Conservation (phyloP, 2,113 vertebrate species). For the Meriones unguiculatus region DNA sequence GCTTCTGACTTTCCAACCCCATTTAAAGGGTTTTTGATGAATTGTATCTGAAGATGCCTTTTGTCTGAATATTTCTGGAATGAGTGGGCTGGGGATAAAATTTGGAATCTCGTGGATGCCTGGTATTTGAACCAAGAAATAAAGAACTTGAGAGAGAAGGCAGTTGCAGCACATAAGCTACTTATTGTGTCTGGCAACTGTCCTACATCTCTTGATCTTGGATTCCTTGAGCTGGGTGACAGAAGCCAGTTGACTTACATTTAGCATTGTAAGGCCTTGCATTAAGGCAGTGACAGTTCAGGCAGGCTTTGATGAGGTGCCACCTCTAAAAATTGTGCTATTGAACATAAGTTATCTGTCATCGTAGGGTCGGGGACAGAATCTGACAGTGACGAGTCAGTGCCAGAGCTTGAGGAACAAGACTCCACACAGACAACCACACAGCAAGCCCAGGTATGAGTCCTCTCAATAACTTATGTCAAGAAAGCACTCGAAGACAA, state of each 20-base stretch:
- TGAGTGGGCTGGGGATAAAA: slow-evolving; percentile 13
- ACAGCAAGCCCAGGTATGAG: slow-evolving; percentile 96
- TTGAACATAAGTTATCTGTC: slow-evolving; percentile 56
- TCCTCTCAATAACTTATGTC: not conserved
- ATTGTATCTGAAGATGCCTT: not conserved
- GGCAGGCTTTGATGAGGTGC: not conserved
- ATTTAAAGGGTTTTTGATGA: slow-evolving; percentile 49
- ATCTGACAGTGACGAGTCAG: slow-evolving; percentile 99
- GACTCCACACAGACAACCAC: slow-evolving; percentile 97
- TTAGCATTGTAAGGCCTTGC: slow-evolving; percentile 57
- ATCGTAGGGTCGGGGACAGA: slow-evolving; percentile 97
- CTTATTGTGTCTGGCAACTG: not conserved
- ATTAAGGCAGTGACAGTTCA: slow-evolving; percentile 24
- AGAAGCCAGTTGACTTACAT: slow-evolving; percentile 34
- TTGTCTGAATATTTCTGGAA: slow-evolving; percentile 32
- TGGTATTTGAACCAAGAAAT: slow-evolving; percentile 45
- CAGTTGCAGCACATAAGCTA: not conserved
- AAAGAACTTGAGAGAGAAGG: slow-evolving; percentile 45
- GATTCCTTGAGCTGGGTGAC: slow-evolving; percentile 37
- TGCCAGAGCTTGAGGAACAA: slow-evolving; percentile 98
- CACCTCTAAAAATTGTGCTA: not conserved
- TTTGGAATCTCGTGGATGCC: not conserved
- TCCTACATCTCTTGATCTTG: slow-evolving; percentile 52
- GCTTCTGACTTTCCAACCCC: slow-evolving; percentile 50
- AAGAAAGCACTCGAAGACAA: not conserved